Conservation (phyloP, 2,797 vertebrate genomes). For the Naso thynnoides region DNA sequence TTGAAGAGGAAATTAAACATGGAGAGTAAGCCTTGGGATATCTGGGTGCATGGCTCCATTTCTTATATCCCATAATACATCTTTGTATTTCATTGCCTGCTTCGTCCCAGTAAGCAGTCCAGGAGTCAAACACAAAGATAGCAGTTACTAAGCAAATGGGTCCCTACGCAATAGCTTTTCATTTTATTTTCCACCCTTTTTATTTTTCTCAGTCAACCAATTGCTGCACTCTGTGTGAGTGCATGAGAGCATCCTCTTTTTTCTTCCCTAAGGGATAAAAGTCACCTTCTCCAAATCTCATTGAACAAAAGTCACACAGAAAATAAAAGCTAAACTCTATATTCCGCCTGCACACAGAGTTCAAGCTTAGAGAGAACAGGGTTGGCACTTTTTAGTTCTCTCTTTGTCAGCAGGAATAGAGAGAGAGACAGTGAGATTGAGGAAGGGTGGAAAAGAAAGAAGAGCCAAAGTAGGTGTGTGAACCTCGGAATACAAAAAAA, state of each 20-base stretch:
- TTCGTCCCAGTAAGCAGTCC: conserved; percentile 78
- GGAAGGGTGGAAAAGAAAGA: conserved; percentile 20
- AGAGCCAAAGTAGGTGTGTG: conserved; percentile 32
- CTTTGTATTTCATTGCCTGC: conserved; percentile 82
- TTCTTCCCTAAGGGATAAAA: conserved; percentile 79
- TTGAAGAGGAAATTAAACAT: conserved; percentile 79
- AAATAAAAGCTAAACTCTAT: conserved; percentile 85
- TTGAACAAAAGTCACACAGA: conserved; percentile 83
- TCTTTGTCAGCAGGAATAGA: conserved; percentile 78
- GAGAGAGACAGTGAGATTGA: conserved; percentile 29
- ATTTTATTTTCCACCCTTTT: conserved; percentile 45
- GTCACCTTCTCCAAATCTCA: conserved; percentile 87
- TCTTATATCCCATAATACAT: conserved; percentile 82
- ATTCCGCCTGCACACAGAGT: conserved; percentile 78
- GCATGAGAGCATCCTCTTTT: conserved; percentile 76
- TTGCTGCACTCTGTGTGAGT: conserved; percentile 70
- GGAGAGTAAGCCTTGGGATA: conserved; percentile 77
- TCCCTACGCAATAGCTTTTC: conserved; percentile 70
- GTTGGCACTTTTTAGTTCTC: conserved; percentile 76
- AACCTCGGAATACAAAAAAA: conserved; percentile 48
- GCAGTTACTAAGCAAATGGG: conserved; percentile 80
- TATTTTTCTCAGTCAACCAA: conserved; percentile 70
- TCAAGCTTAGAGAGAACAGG: conserved; percentile 80
- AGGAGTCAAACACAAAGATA: conserved; percentile 84
- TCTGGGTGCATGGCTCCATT: conserved; percentile 76